These are phyloP conservation scores for Ciona savignyi DNA, from an alignment of 23 tunicate genomes.

Conservation along the genomic window DNA sequence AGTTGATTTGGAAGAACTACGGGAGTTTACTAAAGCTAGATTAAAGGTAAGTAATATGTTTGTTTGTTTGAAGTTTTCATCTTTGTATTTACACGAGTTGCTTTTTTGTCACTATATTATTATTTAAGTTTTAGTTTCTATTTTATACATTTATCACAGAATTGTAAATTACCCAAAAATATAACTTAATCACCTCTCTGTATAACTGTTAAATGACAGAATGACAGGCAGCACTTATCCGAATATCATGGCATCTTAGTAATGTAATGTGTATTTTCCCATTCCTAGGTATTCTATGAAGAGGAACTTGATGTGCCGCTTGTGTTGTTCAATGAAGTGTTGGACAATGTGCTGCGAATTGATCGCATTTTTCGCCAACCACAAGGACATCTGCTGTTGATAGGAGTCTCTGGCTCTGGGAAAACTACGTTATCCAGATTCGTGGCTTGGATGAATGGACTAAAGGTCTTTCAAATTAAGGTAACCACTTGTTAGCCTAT, in stretches of 20 bases:
- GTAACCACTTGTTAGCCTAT: too few species aligned
- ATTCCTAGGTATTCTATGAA: constrained; percentile 79
- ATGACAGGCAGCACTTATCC: too few species aligned
- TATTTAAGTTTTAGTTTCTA: too few species aligned
- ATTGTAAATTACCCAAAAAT: too few species aligned
- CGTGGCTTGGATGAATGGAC: constrained; percentile 99
- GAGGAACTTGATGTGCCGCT: constrained; percentile 98
- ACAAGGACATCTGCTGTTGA: constrained; percentile 94
- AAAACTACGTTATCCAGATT: constrained; percentile 94
- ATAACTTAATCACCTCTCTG: not conserved
- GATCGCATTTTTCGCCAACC: constrained; percentile 88
- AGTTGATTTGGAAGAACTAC: constrained; percentile 86
- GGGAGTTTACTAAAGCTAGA: constrained; percentile 93
- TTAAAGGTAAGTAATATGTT: too few species aligned
- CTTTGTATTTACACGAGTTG: too few species aligned
- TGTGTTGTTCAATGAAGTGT: constrained; percentile 91
- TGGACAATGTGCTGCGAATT: constrained; percentile 90
- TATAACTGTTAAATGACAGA: too few species aligned
- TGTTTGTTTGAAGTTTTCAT: too few species aligned
- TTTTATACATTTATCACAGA: too few species aligned
- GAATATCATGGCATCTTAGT: too few species aligned
- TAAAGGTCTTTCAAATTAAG: constrained; percentile 91
- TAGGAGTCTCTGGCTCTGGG: constrained; percentile 98
- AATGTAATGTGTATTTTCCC: too few species aligned
- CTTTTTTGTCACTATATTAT: too few species aligned